Evolutionary conservation across 2,888 invertebrate genomes (phyloP).

Genomic region (Aspidapion aeneum): DNA sequence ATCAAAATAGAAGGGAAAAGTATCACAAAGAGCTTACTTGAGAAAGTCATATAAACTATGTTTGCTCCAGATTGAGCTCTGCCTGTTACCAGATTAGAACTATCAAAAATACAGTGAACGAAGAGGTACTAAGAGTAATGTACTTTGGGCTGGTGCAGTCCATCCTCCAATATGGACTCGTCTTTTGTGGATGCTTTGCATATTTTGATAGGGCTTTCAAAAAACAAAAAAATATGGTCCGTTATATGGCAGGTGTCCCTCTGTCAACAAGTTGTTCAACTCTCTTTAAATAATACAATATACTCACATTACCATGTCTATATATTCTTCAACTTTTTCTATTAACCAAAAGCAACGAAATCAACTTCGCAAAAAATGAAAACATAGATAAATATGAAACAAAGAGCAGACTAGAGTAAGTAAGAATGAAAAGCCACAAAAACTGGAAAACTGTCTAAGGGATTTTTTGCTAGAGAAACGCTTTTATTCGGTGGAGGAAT

Average conservation of each 20-base stretch:
- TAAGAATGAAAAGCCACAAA: background rate
- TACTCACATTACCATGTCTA: background rate
- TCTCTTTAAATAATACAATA: background rate
- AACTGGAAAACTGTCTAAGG: background rate
- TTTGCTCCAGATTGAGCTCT: background rate
- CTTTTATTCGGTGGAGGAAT: background rate
- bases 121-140: background rate
- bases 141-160: background rate
- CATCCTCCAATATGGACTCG: background rate
- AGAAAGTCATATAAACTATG: background rate
- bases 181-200: background rate
- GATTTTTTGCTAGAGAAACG: background rate
- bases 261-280: background rate
- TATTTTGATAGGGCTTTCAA: background rate
- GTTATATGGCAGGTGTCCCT: background rate
- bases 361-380: background rate
- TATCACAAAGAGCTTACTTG: background rate
- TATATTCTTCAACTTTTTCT: background rate
- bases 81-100: background rate
- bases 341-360: background rate
- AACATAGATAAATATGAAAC: background rate
- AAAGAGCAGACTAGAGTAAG: background rate
- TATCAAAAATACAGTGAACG: background rate
- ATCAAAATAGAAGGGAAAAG: background rate
- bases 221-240: background rate